These are phyloP conservation scores for Actenoides lindsayi DNA, from an alignment of 2,113 vertebrate species.

Conservation along the genomic window DNA sequence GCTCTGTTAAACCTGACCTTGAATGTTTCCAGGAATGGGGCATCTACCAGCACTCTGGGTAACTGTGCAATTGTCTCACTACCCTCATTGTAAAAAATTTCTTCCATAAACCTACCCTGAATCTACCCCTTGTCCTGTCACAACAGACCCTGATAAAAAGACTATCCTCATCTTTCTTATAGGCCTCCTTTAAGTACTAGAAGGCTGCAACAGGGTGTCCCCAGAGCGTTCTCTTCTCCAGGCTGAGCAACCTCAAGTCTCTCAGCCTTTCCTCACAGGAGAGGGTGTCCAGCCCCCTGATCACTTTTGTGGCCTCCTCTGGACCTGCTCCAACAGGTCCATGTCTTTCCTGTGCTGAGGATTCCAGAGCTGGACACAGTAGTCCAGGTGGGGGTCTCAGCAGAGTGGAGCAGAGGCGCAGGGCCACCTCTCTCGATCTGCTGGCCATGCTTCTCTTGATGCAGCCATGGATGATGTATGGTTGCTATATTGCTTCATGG, in stretches of 20 bases:
- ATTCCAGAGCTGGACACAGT: not conserved
- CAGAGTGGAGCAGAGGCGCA: fast-evolving
- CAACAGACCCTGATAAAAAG: not conserved
- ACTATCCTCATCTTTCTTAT: too few relatives aligned
- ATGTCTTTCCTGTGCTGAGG: not conserved
- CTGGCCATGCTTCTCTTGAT: not conserved
- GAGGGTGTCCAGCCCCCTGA: not conserved
- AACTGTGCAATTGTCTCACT: not conserved
- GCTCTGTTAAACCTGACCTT: fast-evolving
- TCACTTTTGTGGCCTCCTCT: not conserved
- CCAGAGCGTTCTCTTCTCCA: not conserved
- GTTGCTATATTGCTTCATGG: not conserved
- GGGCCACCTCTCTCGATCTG: not conserved
- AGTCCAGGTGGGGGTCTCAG: not conserved
- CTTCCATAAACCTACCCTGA: fast-evolving
- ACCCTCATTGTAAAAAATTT: not conserved
- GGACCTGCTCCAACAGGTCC: not conserved
- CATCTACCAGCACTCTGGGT: not conserved
- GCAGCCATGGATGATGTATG: not conserved
- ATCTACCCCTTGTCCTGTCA: not conserved
- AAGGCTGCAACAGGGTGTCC: not conserved
- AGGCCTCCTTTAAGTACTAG: not conserved
- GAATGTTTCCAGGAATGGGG: not conserved
- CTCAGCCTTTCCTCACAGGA: not conserved
- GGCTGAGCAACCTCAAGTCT: not conserved